Evolutionary conservation across 2,113 vertebrate genomes (phyloP), one percentile per base, ranked within the genome.

Genomic region (Grallaria varia): DNA sequence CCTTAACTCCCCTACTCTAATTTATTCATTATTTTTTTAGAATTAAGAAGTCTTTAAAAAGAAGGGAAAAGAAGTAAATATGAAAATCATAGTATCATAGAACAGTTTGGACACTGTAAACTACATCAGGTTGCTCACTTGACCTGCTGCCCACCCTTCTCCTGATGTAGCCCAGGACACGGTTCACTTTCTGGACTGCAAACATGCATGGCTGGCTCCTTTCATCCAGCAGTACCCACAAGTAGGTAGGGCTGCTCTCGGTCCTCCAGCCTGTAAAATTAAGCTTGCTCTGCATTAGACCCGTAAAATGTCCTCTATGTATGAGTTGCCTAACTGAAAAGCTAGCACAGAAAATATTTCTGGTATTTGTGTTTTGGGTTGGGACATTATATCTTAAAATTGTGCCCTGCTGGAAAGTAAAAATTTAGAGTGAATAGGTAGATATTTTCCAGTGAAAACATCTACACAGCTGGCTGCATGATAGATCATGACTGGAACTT

Each of bases 1-100:
- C 6, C 13, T 30, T 58, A 42, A 0, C 0, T 1, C 4, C 8
- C 2, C 7, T 28, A 1, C 31, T 14, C 11, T 11, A 63, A 50
- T 63, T 14, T 76, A 17, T 52, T 66, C 3, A 2, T 14, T 55
- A 3, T 12, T 31, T 45, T 45, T 88, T 68, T 39, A 3, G 22
- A 63, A 40, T 74, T 72, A 56, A 49, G 31, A 69, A 47, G 8
- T 24, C 25, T 39, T 71, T 67, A 59, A 79, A 55, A 84, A 72
- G 27, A 25, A 3, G 0, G 8, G 8, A 9, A 79, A 22, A 64
- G 27, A 87, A 50, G 63, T 19, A 72, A 89, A 50, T 37, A 56
- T 27, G 18, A 89, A 85, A 42, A 69, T 55, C 6, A 17, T 23
- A 27, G 31, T 53, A 14, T 40, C 25, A 14, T 22, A 33, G 27